Evolutionary conservation across 2,113 vertebrate species (phyloP), one percentile per base, ranked within the genome.

Genomic region (Motacilla alba): DNA sequence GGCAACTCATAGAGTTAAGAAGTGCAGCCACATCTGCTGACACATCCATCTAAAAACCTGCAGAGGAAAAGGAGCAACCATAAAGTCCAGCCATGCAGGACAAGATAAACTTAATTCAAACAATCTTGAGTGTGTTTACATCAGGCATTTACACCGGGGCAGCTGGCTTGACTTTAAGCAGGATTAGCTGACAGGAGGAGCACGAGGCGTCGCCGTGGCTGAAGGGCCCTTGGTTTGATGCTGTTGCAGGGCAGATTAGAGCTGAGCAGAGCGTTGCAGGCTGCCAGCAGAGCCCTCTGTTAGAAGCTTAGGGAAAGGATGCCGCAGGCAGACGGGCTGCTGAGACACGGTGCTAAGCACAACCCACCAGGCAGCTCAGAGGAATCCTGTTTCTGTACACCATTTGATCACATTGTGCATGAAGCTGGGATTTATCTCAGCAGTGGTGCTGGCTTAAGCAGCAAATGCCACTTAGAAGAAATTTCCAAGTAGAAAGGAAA

Each of bases 61-160:
- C 60, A 0, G 20, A 91, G 85, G 68, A 70, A 94, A 95, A 90
- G 6, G 37, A 93, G 37, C 82, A 69, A 80, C 95, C 83, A 35
- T 35, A 77, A 95, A 95, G 93, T 80, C 87, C 93, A 88, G 87
- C 84, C 79, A 49, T 90, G 81, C 6, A 5, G 87, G 83, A 90
- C 21, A 10, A 94, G 90, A 76, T 90, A 93, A 91, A 94, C 58
- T 90, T 72, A 91, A 94, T 83, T 89, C 94, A 91, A 95, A 91
- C 87, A 80, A 66, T 79, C 92, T n/a, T 16, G 47, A 91, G 89
- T 28, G 39, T 7, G 16, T 95, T 93, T 86, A 74, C 75, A 81
- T 87, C 50, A 58, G 59, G 67, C 66, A 39, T 87, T 91, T 87
- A 91, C 75, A 62, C 68, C 2, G 18, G 82, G 76, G 85, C 88